A percentile compares a stretch with the other conserved stretches of the same genome.
Conservation (phyloP, 2,113 vertebrate genomes). For the Theropithecus gelada region DNA sequence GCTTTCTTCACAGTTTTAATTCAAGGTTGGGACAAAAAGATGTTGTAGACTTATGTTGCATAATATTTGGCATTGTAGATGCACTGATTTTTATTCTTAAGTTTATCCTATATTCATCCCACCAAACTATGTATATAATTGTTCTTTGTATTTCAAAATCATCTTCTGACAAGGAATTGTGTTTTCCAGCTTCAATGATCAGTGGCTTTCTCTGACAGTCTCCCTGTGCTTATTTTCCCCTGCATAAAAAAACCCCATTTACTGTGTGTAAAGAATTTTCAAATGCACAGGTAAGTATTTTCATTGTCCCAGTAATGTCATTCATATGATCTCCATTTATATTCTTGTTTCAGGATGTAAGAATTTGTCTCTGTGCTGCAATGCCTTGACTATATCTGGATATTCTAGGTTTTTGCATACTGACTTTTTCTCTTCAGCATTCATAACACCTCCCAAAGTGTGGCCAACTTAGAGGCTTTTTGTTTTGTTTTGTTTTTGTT, state of each 20-base stretch:
- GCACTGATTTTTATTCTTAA: not conserved
- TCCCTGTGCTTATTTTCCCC: slow-evolving; percentile 12
- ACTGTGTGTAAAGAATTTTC: slow-evolving; percentile 44
- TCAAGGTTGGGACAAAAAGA: not conserved
- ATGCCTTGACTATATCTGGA: slow-evolving; percentile 44
- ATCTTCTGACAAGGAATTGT: slow-evolving; percentile 21
- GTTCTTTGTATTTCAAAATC: slow-evolving; percentile 45
- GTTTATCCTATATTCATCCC: not conserved
- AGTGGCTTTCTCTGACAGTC: slow-evolving; percentile 46
- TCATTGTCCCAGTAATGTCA: slow-evolving; percentile 11
- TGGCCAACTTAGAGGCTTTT: not conserved
- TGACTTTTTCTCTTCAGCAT: slow-evolving; percentile 46
- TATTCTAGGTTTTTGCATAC: slow-evolving; percentile 35
- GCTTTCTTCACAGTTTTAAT: not conserved
- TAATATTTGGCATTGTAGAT: not conserved
- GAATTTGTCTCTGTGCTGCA: slow-evolving; percentile 22
- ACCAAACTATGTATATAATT: not conserved
- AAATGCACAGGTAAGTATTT: slow-evolving; percentile 2
- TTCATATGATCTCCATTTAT: slow-evolving; percentile 61
- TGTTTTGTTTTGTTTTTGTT: no score
- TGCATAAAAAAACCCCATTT: slow-evolving; percentile 44
- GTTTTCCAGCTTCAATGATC: slow-evolving; percentile 43
- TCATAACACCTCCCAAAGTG: slow-evolving; percentile 29
- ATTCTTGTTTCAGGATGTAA: slow-evolving; percentile 42
- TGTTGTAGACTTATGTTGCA: not conserved